These are phyloP conservation scores for Epinephelus fuscoguttatus DNA, from an alignment of 2,113 vertebrate genomes.

Conservation along the genomic window DNA sequence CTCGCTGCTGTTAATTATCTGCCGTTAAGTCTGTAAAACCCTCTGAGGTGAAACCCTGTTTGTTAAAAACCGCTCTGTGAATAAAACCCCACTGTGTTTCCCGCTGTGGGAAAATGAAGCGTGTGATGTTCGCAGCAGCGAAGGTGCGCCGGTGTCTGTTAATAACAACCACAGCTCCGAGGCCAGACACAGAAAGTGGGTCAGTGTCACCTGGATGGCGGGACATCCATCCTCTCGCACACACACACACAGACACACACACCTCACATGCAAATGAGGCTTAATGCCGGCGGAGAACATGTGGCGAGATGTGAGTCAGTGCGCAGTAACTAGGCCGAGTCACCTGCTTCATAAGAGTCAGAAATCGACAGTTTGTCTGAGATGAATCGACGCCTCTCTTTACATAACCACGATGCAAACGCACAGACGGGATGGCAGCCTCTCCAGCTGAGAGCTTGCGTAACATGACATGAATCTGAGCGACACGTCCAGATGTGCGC, in stretches of 20 bases:
- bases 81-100: neutral
- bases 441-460: constrained; percentile 3
- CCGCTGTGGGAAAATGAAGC: constrained; percentile 14
- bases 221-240: constrained; percentile 4
- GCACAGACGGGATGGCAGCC: too few relatives aligned
- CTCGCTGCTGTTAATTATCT: neutral
- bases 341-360: neutral
- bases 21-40: neutral
- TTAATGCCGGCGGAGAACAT: too few relatives aligned
- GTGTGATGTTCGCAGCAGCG: neutral
- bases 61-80: too few relatives aligned
- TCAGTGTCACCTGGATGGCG: constrained; percentile 53
- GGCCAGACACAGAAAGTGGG: constrained; percentile 30
- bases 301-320: neutral
- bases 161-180: neutral
- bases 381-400: neutral
- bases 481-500: constrained; percentile 49
- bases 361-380: neutral
- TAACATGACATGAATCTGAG: constrained; percentile 29
- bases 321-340: neutral
- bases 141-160: neutral
- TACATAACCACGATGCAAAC: neutral
- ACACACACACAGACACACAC: neutral
- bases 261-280: constrained; percentile 44
- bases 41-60: too few relatives aligned